A percentile compares a stretch with the other conserved stretches of the same genome.
These are phyloP conservation scores for Heliopora coerulea DNA, from an alignment of 92 coral and sea anemone species.

Conservation along the genomic window DNA sequence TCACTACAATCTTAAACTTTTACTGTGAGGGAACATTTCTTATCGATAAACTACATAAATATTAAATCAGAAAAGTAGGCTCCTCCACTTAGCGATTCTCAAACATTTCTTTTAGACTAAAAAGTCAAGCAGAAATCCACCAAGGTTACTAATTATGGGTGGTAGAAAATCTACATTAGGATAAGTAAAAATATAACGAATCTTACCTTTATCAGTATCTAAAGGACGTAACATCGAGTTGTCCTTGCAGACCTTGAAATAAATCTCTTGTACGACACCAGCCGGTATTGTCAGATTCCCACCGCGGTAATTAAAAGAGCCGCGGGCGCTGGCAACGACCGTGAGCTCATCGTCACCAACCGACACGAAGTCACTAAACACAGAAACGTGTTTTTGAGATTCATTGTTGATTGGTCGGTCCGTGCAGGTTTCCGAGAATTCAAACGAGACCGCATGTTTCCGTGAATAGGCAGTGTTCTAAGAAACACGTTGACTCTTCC, in stretches of 20 bases:
- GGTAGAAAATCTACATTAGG: too few species aligned
- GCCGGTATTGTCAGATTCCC: constrained; percentile 85
- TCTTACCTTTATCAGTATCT: constrained; percentile 91
- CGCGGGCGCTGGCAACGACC: constrained; percentile 99
- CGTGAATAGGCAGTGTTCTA: background rate
- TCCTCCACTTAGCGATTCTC: too few species aligned
- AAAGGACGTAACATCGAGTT: constrained; percentile 93
- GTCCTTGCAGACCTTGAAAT: constrained; percentile 98
- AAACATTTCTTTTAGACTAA: too few species aligned
- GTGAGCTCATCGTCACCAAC: constrained; percentile 81
- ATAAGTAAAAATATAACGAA: too few species aligned
- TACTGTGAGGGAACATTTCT: too few species aligned
- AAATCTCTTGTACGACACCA: constrained; percentile 90
- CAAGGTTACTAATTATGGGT: too few species aligned
- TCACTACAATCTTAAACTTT: too few species aligned
- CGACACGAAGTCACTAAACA: constrained; percentile 89
- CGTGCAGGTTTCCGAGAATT: background rate
- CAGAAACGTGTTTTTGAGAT: constrained; percentile 34
- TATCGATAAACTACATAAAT: too few species aligned
- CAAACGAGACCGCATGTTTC: background rate
- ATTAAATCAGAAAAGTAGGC: too few species aligned
- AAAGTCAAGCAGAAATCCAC: too few species aligned
- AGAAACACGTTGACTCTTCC: constrained; percentile 26
- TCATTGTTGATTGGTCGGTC: too few species aligned
- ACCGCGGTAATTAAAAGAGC: constrained; percentile 85